Evolutionary conservation across 2,888 invertebrate species (phyloP), one percentile per base, ranked within the genome.

Genomic region (Morpho helenor): DNA sequence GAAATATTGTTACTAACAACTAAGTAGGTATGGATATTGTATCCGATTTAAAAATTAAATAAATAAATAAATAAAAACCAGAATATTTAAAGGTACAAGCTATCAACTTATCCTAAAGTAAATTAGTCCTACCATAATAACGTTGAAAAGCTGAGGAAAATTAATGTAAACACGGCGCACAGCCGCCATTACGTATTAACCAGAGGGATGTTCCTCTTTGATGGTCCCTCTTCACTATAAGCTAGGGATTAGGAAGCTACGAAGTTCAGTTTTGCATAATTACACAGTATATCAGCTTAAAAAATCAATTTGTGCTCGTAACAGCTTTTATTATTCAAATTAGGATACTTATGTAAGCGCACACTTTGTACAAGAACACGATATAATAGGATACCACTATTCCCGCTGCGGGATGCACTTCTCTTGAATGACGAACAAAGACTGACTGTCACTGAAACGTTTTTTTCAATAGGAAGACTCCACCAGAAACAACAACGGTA

Each of bases 111-210:
- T 49, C 40, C 52, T 40, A 8, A 60, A 47, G 46, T 57, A 50
- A 53, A 51, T 60, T 57, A 44, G 52, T 49, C 48, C 31, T 52
- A 51, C 44, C 44, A 52, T 45, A 45, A 8, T 50, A 64, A 66
- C 66, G 62, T 62, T 65, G 66, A 64, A 65, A 66, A 65, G 78
- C 76, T 79, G 74, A 67, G 70, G 39, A 73, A 82, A 87, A 83
- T 86, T 82, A 87, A 86, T 84, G 82, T 84, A 87, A 87, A 87
- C 87, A 86, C 72, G 75, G 79, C 81, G 77, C 72, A 74, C 71
- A 72, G 68, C 74, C 75, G 40, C 84, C 84, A 87, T 88, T 88
- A 87, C 77, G 79, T 85, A 87, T 88, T 87, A 84, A 87, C 85
- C 83, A 73, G 80, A 75, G 81, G 80, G 84, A 79, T 78, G 79